Conservation (phyloP, 2,797 vertebrate genomes). For the Phaenicophaeus curvirostris region DNA sequence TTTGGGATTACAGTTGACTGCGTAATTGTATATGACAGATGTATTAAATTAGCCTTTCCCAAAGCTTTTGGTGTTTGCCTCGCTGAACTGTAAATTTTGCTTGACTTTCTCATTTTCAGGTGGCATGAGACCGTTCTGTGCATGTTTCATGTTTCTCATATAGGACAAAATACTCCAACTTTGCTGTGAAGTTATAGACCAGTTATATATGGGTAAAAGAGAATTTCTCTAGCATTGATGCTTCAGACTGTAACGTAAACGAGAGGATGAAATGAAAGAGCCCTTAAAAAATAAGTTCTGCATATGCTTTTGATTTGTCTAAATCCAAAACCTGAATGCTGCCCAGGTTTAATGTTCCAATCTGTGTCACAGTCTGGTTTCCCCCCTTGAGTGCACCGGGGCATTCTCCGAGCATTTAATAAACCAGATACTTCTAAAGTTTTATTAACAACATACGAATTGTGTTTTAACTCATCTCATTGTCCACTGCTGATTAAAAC, state of each 20-base stretch:
- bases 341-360: neutral
- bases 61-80: conserved; percentile 32
- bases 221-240: neutral
- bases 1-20: conserved; percentile 23
- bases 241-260: neutral
- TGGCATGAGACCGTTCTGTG: neutral
- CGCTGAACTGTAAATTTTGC: conserved; percentile 21
- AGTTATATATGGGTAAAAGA: neutral
- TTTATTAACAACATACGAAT: neutral
- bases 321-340: neutral
- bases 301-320: neutral
- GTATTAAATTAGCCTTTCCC: conserved; percentile 45
- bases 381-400: neutral
- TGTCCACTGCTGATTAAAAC: neutral
- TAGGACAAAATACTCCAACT: neutral
- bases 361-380: neutral
- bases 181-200: neutral
- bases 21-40: conserved; percentile 52
- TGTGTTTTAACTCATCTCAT: neutral
- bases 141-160: neutral
- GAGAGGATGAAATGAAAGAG: neutral
- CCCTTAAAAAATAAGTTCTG: neutral
- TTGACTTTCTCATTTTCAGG: conserved; percentile 50
- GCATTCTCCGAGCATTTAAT: neutral
- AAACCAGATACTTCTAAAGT: neutral